Base-by-base conservation (phyloP, 2,797 vertebrate genomes). In the Peromyscus eremicus region DNA sequence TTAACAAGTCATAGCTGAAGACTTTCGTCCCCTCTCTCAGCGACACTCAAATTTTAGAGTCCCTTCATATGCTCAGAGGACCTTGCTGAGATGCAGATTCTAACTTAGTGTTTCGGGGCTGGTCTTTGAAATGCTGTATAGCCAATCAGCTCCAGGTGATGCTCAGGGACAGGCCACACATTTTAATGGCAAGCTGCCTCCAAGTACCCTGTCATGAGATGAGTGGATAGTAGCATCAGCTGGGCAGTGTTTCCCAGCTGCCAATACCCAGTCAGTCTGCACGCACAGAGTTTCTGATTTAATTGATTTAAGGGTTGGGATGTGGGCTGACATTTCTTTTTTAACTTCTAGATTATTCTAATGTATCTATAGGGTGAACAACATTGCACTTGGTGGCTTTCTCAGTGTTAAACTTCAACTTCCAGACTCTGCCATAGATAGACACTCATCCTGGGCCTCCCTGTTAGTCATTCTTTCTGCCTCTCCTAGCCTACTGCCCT, bases 1-100 rank as follows among this genome's bases (percentile, higher is more conserved):
- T 92, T 84, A 92, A 76, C 34, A 94, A 84, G 43, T 52, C 89
- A 89, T 57, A 49, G 62, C 57, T 94, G 82, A 92, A 60, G 85
- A 81, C 14, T 16, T 27, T 46, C 49, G 14, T 71, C 32, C 32
- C 34, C 34, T 49, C 37, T 77, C 64, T 73, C 46, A 73, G 14
- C 9, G 23, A 90, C 49, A 79, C 12, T 79, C 46, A 92, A 40
- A 79, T 29, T 71, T 84, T 60, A 66, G 68, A 84, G 73, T 11
- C 27, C 29, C 17, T 40, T 84, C 32, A 43, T 4, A 60, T 49
- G 64, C 40, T 70, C 90, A 34, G 52, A 80, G 23, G 40, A 70
- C 7, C 37, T 79, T 49, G 66, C 37, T 62, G 62, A 85, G 37
- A 43, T 68, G 40, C 0, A 60, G 75, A 34, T 73, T 90, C 88